These are phyloP conservation scores for Xiphophorus hellerii DNA, from an alignment of 2,113 vertebrate genomes.

Conservation along the genomic window DNA sequence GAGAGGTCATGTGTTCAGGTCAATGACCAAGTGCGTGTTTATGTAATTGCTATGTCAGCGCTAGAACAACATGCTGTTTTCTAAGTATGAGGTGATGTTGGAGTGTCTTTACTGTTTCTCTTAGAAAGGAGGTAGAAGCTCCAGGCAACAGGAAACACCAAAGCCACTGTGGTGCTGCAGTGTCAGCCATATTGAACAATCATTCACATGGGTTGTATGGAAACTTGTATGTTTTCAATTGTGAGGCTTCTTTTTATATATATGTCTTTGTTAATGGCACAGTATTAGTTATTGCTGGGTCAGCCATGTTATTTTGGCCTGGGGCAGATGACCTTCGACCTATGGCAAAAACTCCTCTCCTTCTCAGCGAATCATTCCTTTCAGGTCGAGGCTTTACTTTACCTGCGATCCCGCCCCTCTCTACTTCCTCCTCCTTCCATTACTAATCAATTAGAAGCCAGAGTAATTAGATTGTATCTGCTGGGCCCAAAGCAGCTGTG, in stretches of 20 bases:
- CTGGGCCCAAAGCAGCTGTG: constrained; percentile 39
- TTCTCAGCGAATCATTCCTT: constrained; percentile 41
- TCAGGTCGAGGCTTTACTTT: constrained; percentile 26
- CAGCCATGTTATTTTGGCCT: constrained; percentile 43
- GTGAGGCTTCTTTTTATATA: neutral
- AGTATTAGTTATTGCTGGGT: constrained; percentile 42
- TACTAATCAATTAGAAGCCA: constrained; percentile 71
- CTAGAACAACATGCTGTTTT: no score
- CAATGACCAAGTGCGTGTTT: no score
- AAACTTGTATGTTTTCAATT: no score
- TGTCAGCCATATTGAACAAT: constrained; percentile 11
- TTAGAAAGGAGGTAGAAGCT: no score
- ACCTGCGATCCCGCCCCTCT: constrained; percentile 43
- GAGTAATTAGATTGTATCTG: constrained; percentile 76
- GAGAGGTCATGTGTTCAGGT: no score
- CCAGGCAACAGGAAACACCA: neutral
- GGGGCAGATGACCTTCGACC: constrained; percentile 35
- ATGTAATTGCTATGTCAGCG: no score
- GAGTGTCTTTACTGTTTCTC: no score
- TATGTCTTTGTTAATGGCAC: constrained; percentile 35
- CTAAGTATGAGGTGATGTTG: no score
- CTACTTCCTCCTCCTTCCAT: constrained; percentile 44
- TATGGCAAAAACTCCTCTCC: neutral
- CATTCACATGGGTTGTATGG: no score
- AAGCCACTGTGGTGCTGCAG: neutral